Base-by-base conservation (phyloP, 2,797 vertebrate species). In the Enteromius anoplus region DNA sequence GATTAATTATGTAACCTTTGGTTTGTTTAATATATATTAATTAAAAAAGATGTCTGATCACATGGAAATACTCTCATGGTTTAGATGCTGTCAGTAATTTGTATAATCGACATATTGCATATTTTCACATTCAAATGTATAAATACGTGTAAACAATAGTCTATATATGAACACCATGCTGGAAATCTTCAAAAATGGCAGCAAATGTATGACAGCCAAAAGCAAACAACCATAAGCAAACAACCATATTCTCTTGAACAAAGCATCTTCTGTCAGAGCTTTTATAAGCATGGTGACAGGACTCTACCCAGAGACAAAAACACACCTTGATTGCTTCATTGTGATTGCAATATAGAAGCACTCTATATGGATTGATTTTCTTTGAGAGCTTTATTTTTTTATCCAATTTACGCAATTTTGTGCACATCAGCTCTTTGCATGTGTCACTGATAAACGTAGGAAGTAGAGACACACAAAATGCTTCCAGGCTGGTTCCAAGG, bases 221-320 rank as follows among this genome's bases (percentile, higher is more conserved):
- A 32, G 29, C 70, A 80, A 85, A 81, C 75, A 82, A 81, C 40
- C 68, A 73, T 71, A 77, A 32, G 29, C 70, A 80, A 85, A 81
- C 75, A 82, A 81, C 40, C 68, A 73, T 71, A 77, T 68, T 81
- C 40, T 75, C 37, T 83, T 40, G 71, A 76, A 55, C 47, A 71
- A 71, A 86, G 64, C 40, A 84, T 71, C 75, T 75, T 80, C 51
- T 78, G 81, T 71, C 34, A 47, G 82, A 73, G 17, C 78, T 84
- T 75, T 77, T 76, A 51, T 49, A 78, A 62, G 32, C 19, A 62
- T 68, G 66, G 70, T 81, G 75, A 83, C 62, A 78, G 70, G 58
- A 68, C 60, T 47, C 65, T 60, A 86, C 47, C 70, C 65, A 40
- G 12, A 70, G 53, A 85, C 12, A 55, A 68, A 60, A 55, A 15